These are phyloP conservation scores for Zoanthus sociatus DNA, from an alignment of 92 coral and sea anemone species.

Conservation along the genomic window DNA sequence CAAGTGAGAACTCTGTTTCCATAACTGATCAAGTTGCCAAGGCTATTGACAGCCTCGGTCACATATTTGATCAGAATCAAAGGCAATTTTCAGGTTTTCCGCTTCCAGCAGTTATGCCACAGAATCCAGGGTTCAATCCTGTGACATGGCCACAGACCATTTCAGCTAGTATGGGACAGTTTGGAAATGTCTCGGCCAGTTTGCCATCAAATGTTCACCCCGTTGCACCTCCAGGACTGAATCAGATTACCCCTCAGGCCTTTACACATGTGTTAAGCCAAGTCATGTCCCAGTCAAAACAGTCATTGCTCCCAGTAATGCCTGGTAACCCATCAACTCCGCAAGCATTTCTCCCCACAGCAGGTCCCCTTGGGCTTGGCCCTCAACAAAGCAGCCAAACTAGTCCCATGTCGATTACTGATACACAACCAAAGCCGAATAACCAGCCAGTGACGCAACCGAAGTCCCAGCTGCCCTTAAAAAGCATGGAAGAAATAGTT, in stretches of 20 bases:
- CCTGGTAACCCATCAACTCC: not conserved
- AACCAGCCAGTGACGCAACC: conserved; percentile 28
- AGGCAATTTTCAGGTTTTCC: conserved; percentile 42
- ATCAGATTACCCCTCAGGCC: conserved; percentile 21
- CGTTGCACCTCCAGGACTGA: conserved; percentile 5
- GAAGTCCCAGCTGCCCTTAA: conserved; percentile 78
- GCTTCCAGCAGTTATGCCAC: conserved; percentile 31
- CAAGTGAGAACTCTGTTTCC: conserved; percentile 2
- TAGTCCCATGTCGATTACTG: conserved; percentile 36
- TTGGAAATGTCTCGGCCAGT: conserved; percentile 27
- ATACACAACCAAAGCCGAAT: conserved; percentile 17
- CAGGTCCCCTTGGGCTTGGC: conserved; percentile 15
- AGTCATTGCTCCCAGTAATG: not conserved
- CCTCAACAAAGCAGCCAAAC: conserved; percentile 19
- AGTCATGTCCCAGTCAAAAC: conserved; percentile 41
- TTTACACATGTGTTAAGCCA: conserved; percentile 41
- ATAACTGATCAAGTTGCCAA: conserved; percentile 24
- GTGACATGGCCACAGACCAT: conserved; percentile 43
- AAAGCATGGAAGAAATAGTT: conserved; percentile 90
- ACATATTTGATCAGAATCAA: conserved; percentile 38
- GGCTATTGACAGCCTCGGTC: conserved; percentile 41
- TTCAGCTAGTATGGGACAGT: conserved; percentile 27
- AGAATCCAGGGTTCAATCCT: conserved; percentile 23
- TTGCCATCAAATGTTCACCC: conserved; percentile 23
- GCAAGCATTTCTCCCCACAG: conserved; percentile 11